These are phyloP conservation scores for Reticulitermes speratus DNA, from an alignment of 1,140 invertebrate genomes.

Conservation along the genomic window DNA sequence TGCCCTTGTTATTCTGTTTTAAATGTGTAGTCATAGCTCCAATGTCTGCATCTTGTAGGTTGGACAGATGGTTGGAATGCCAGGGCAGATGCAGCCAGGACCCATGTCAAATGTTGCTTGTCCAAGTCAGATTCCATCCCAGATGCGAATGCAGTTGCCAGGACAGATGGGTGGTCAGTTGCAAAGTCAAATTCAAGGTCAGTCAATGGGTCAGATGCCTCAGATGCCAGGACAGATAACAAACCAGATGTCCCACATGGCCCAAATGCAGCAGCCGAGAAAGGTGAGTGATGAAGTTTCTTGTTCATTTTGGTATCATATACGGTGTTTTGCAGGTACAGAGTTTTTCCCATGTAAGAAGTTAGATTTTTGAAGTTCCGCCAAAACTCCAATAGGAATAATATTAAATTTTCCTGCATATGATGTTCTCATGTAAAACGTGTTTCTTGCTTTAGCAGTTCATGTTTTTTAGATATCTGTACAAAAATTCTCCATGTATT, in stretches of 20 bases:
- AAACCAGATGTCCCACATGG: slow-evolving; percentile 28
- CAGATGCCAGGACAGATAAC: slow-evolving; percentile 52
- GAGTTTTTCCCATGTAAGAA: no score
- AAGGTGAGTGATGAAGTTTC: slow-evolving; percentile 12
- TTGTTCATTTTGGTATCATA: no score
- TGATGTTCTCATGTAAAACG: no score
- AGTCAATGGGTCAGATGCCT: slow-evolving; percentile 40
- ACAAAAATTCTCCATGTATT: no score
- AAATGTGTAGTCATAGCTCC: no score
- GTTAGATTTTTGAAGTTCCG: no score
- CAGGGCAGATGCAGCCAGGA: slow-evolving; percentile 7
- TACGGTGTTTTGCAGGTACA: no score
- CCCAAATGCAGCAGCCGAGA: slow-evolving; percentile 42
- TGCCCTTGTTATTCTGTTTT: no score
- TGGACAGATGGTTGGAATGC: slow-evolving; percentile 12
- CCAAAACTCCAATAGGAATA: no score
- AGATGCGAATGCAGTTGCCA: slow-evolving; percentile 36
- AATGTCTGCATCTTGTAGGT: neutral
- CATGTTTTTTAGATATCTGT: no score
- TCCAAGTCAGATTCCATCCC: slow-evolving; percentile 27
- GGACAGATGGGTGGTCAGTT: slow-evolving; percentile 49
- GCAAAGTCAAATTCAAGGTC: slow-evolving; percentile 43
- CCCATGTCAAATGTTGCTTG: neutral
- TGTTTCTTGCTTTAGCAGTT: no score
- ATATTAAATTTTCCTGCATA: no score